Conservation (phyloP, 2,113 vertebrate species). For the Toxotes jaculatrix region DNA sequence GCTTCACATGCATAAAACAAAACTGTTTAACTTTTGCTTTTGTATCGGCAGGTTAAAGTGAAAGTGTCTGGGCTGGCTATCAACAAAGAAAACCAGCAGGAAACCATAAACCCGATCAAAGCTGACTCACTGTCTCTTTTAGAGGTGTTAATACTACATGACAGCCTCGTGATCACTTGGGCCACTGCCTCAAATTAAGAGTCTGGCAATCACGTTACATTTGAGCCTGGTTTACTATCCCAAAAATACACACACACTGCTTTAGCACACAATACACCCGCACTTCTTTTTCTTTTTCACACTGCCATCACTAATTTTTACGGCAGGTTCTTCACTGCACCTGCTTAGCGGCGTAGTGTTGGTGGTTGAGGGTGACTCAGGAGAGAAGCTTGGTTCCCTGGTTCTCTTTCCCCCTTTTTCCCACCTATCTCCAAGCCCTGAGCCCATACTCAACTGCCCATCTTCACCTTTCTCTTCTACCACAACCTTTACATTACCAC, state of each 20-base stretch:
- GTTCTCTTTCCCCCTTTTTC: slow-evolving; percentile 3
- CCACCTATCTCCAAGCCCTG: slow-evolving; percentile 16
- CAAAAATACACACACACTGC: slow-evolving; percentile 20
- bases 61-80: not conserved
- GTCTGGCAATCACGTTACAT: slow-evolving; percentile 9
- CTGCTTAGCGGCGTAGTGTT: slow-evolving; percentile 25
- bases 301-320: slow-evolving; percentile 36
- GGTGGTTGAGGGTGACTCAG: slow-evolving; percentile 51
- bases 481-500: not conserved
- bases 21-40: not conserved
- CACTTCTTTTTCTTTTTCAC: slow-evolving; percentile 80
- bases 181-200: slow-evolving; percentile 26
- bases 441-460: slow-evolving; percentile 12
- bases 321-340: slow-evolving; percentile 40
- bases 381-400: slow-evolving; percentile 22
- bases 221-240: slow-evolving; percentile 12
- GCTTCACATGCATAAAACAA: not conserved
- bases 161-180: slow-evolving; percentile 14
- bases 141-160: not conserved
- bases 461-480: slow-evolving; percentile 14
- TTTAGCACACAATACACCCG: slow-evolving; percentile 78
- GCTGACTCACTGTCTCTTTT: not conserved
- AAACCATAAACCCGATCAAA: not conserved
- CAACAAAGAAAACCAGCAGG: not conserved
- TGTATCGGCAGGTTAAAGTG: not conserved